These are phyloP conservation scores for Polypedilum vanderplanki DNA, from an alignment of 1,140 invertebrate genomes.

Conservation along the genomic window DNA sequence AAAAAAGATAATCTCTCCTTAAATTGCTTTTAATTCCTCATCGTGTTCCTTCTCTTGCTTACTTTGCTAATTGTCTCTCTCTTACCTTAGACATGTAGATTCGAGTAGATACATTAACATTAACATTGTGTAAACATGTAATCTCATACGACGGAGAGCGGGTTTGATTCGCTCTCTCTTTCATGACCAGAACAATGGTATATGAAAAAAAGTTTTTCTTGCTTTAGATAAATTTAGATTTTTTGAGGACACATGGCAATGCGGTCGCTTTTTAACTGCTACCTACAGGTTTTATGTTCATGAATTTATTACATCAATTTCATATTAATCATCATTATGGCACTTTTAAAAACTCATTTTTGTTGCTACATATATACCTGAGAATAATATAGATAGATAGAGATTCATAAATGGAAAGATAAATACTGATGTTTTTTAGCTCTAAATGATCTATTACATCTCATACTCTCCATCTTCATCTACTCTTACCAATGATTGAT, in stretches of 20 bases:
- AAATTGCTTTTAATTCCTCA: constrained; percentile 28
- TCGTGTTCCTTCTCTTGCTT: constrained; percentile 6
- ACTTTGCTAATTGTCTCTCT: constrained; percentile 23
- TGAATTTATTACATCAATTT: constrained; percentile 27
- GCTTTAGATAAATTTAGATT: too few relatives aligned
- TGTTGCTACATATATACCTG: background rate
- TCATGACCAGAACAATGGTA: background rate
- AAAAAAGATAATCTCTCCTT: constrained; percentile 22
- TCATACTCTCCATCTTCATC: background rate
- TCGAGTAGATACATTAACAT: background rate
- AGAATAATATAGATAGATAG: background rate
- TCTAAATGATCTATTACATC: constrained; percentile 19
- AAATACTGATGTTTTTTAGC: constrained; percentile 21
- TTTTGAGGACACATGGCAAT: too few relatives aligned
- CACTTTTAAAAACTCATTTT: constrained; percentile 27
- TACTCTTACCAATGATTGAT: background rate
- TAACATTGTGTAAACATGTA: constrained; percentile 28
- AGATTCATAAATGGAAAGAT: background rate
- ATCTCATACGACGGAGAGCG: background rate
- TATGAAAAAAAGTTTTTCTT: too few relatives aligned
- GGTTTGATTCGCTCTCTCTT: background rate
- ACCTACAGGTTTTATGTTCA: background rate
- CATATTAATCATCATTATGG: constrained; percentile 26
- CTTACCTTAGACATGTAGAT: background rate
- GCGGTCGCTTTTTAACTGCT: background rate